Percentiles rank a stretch among this genome's conserved stretches.
Conservation (phyloP, 2,888 invertebrate species). For the Tenthredo mesomela region DNA sequence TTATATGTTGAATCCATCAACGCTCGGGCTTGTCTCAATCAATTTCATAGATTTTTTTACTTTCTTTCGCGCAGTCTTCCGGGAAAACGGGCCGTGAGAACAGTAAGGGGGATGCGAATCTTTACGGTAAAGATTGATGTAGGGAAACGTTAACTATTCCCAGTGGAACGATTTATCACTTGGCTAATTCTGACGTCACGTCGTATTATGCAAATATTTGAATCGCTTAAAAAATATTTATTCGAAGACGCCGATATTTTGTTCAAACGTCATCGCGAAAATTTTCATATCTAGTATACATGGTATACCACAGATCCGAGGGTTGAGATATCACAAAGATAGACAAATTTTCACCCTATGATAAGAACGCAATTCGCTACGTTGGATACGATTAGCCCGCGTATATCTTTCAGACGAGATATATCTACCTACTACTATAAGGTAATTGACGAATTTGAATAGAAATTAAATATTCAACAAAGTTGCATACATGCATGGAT, state of each 20-base stretch:
- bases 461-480: slow-evolving; percentile 58
- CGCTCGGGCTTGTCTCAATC: slow-evolving; percentile 52
- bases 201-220: slow-evolving; percentile 48
- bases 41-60: slow-evolving; percentile 45
- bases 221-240: slow-evolving; percentile 43
- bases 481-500: slow-evolving; percentile 61
- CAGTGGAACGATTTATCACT: slow-evolving; percentile 44
- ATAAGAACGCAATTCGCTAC: neutral
- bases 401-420: neutral
- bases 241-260: slow-evolving; percentile 12
- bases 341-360: neutral
- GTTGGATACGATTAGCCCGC: slow-evolving; percentile 6
- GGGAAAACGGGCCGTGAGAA: slow-evolving; percentile 38
- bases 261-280: neutral
- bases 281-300: neutral
- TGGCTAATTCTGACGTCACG: slow-evolving; percentile 47
- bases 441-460: slow-evolving; percentile 52
- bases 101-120: slow-evolving; percentile 44
- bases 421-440: neutral
- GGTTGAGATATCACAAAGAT: neutral
- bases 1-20: slow-evolving; percentile 55
- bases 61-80: neutral
- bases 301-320: neutral
- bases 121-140: slow-evolving; percentile 49
- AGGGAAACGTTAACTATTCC: slow-evolving; percentile 50